Percentiles rank a stretch among this genome's conserved stretches.
These are phyloP conservation scores for Montipora foliosa DNA, from an alignment of 64 coral and sea anemone species.

Conservation along the genomic window DNA sequence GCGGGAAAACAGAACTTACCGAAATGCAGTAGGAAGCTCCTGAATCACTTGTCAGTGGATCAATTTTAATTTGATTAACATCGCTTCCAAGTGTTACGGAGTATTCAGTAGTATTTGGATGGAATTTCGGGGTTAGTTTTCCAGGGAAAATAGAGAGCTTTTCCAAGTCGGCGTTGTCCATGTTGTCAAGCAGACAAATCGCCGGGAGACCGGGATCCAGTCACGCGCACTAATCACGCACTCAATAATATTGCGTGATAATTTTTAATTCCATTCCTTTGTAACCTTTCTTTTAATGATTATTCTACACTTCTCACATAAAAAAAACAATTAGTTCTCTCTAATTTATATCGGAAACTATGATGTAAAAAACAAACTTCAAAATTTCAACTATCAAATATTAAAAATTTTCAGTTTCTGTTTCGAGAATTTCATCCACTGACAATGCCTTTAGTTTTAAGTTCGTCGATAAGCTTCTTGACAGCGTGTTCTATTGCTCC, in stretches of 20 bases:
- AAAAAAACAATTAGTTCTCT: too few relatives aligned
- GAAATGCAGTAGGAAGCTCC: constrained; percentile 88
- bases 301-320: too few relatives aligned
- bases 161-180: constrained; percentile 94
- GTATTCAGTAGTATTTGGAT: constrained; percentile 86
- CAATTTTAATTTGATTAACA: constrained; percentile 90
- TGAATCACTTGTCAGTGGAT: constrained; percentile 95
- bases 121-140: constrained; percentile 90
- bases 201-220: background rate
- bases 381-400: too few relatives aligned
- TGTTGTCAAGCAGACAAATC: constrained; percentile 39
- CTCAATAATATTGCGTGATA: background rate
- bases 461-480: background rate
- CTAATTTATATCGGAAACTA: too few relatives aligned
- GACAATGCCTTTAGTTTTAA: background rate
- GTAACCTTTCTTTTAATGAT: too few relatives aligned
- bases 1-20: constrained; percentile 65
- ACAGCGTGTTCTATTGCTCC: constrained; percentile 32
- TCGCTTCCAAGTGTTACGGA: constrained; percentile 86
- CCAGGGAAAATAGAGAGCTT: constrained; percentile 83
- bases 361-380: too few relatives aligned
- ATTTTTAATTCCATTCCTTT: background rate
- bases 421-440: background rate
- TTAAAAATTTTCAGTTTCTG: background rate
- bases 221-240: background rate